Base-by-base conservation (phyloP, 64 coral and sea anemone species). In the Porites lutea region DNA sequence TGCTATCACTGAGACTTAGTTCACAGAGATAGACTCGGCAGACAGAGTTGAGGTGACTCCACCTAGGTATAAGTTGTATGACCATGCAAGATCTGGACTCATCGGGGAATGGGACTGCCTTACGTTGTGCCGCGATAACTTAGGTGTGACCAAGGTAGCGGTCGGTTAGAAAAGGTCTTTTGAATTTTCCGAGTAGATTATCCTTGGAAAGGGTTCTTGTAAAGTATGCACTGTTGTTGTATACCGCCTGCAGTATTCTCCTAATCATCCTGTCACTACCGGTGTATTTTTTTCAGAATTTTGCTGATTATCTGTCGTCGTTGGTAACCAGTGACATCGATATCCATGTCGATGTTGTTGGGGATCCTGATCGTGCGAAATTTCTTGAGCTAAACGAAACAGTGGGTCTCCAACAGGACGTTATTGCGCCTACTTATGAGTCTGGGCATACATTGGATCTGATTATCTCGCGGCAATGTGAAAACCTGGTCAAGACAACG, bases 241-340 rank as follows among this genome's bases (percentile, higher is more conserved):
- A 46, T 92, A 92, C 73, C 90, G 70, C 57, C 70, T 86, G 80
- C 81, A 85, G 73, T 92, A 92, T 60, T 92, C 90, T 86, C 20
- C 90, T 46, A 77, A 62, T 77, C 81, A 92, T 86, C 90, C 90
- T 85, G 90, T 92, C 79, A 75, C 81, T 67, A 53, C 52, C 47
- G 54, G 90, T 86, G 70, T 73, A 15, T 92, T 92, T 60, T 60
- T 92, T 74, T 82, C 86, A 54, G 91, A 93, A 62, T 93, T 93
- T 77, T 79, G 27, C 91, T 79, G 82, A 87, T 66, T 93, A 87
- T 69, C 52, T 87, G 55, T 88, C 80, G 12, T 50, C 9, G 7
- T 47, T 37, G 27, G 27, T 37, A 37, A 37, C 27, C 27, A 1
- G 27, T 37, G 27, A 37, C 27, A 37, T 37, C 27, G 27, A 37